Evolutionary conservation across 2,113 vertebrate species (phyloP).

Genomic region (Gambusia affinis): DNA sequence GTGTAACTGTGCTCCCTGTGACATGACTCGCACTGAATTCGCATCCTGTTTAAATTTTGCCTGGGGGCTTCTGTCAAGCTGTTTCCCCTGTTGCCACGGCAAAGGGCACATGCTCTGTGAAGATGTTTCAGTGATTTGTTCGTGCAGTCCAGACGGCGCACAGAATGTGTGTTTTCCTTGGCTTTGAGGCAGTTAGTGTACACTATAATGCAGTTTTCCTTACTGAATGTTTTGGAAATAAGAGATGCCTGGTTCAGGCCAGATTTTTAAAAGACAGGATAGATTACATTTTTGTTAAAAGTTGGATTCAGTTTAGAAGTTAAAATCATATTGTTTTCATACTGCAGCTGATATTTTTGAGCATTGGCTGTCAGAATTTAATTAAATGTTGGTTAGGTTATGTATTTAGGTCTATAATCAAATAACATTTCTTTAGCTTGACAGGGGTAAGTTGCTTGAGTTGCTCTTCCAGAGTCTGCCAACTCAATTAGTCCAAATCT

Average conservation of each 20-base stretch:
- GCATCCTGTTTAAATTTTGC: slow-evolving; percentile 71
- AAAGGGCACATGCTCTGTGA: slow-evolving; percentile 23
- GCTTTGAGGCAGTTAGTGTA: slow-evolving; percentile 36
- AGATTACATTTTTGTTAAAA: neutral
- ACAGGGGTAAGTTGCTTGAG: slow-evolving; percentile 52
- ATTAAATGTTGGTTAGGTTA: slow-evolving; percentile 5
- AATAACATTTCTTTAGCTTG: slow-evolving; percentile 36
- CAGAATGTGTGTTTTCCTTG: slow-evolving; percentile 37
- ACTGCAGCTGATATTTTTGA: neutral
- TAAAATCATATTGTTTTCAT: neutral
- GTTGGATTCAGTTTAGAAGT: neutral
- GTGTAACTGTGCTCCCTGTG: slow-evolving; percentile 29
- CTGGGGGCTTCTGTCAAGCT: slow-evolving; percentile 49
- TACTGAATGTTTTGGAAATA: slow-evolving; percentile 30
- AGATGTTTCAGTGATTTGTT: slow-evolving; percentile 48
- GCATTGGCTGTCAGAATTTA: neutral
- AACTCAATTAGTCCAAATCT: slow-evolving; percentile 67
- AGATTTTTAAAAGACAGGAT: neutral
- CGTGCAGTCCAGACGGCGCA: slow-evolving; percentile 41
- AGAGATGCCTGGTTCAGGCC: slow-evolving; percentile 16
- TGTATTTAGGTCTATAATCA: slow-evolving; percentile 29
- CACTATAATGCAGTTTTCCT: slow-evolving; percentile 1
- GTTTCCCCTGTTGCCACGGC: slow-evolving; percentile 62
- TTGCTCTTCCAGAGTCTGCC: slow-evolving; percentile 29
- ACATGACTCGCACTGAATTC: slow-evolving; percentile 40